Conservation (phyloP, 1,140 invertebrate species). For the silkworm (Bombyx mori) region ASM3026992v2 NC_085129.1:4090501-4091000, state of each 20-base stretch:
- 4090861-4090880: constrained; percentile 62
- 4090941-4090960: neutral
- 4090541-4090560: constrained; percentile 85
- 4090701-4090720: constrained; percentile 77
- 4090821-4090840: constrained; percentile 80
- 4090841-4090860: constrained; percentile 71
- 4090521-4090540: constrained; percentile 75
- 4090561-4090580: constrained; percentile 82
- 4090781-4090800: constrained; percentile 58
- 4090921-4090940: neutral
- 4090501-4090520: constrained; percentile 66
- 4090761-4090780: constrained; percentile 61
- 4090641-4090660: constrained; percentile 61
- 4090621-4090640: constrained; percentile 66
- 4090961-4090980: too few relatives aligned
- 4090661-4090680: constrained; percentile 72
- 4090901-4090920: neutral
- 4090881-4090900: constrained; percentile 39
- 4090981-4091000: too few relatives aligned
- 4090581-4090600: constrained; percentile 81
- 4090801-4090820: constrained; percentile 75
- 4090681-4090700: constrained; percentile 75
- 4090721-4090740: constrained; percentile 78
- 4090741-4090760: constrained; percentile 74
- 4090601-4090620: constrained; percentile 61